Conservation (phyloP, 1,140 invertebrate species). For the Pseudomyrmex pallidus region DNA sequence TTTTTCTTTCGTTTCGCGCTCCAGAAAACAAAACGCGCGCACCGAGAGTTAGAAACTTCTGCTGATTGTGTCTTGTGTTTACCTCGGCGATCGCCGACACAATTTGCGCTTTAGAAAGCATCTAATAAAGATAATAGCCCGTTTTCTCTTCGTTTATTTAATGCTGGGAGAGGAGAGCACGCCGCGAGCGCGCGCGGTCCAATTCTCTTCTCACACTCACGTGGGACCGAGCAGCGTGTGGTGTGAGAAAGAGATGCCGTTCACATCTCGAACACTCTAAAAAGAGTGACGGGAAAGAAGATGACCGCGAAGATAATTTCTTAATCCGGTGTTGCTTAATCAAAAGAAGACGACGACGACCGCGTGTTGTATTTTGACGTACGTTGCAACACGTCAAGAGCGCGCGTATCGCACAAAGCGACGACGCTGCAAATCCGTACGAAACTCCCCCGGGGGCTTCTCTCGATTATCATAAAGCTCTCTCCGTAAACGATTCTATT, state of each 20-base stretch:
- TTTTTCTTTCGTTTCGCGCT: background rate
- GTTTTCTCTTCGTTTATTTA: conserved; percentile 39
- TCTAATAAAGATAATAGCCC: conserved; percentile 53
- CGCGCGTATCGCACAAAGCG: background rate
- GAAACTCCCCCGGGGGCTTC: background rate
- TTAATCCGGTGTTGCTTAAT: background rate
- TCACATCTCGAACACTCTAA: background rate
- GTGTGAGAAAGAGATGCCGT: background rate
- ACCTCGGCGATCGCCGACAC: conserved; percentile 3
- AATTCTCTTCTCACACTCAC: background rate
- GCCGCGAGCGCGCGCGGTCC: background rate
- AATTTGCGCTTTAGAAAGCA: conserved; percentile 41
- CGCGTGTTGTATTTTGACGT: background rate
- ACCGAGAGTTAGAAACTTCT: conserved; percentile 20
- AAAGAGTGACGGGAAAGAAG: background rate
- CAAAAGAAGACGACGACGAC: background rate
- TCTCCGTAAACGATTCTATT: conserved; percentile 59
- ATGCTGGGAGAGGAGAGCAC: background rate
- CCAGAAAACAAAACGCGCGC: background rate
- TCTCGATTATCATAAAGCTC: conserved; percentile 58
- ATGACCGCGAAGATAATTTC: background rate
- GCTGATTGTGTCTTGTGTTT: conserved; percentile 13
- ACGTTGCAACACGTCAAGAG: background rate
- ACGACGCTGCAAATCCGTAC: conserved; percentile 8
- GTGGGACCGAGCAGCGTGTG: background rate